These are phyloP conservation scores for Drosophila suzukii DNA, from an alignment of 1,140 invertebrate species.

Conservation along the genomic window DNA sequence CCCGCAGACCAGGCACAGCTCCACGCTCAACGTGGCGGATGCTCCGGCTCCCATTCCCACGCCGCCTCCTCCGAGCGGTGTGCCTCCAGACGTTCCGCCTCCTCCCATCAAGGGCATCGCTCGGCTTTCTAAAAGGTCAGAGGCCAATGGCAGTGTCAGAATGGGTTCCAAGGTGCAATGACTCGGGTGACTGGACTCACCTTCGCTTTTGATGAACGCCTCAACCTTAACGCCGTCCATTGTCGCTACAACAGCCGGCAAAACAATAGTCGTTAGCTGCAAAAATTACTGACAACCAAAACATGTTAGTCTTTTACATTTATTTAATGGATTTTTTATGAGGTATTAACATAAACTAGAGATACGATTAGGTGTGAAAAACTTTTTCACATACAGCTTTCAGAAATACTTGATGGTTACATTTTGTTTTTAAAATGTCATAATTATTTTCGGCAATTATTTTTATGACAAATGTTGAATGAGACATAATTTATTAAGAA, in stretches of 20 bases:
- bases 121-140: constrained; percentile 61
- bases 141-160: constrained; percentile 24
- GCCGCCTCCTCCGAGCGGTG: constrained; percentile 26
- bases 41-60: constrained; percentile 58
- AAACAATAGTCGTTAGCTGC: constrained; percentile 1
- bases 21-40: constrained; percentile 86
- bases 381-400: too few relatives aligned
- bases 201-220: constrained; percentile 78
- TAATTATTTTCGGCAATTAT: too few relatives aligned
- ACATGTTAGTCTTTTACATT: neutral
- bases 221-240: constrained; percentile 69
- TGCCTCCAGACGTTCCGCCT: constrained; percentile 34
- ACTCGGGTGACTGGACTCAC: constrained; percentile 48
- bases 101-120: constrained; percentile 51
- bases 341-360: too few relatives aligned
- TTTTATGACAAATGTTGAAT: too few relatives aligned
- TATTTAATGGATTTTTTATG: neutral
- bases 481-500: too few relatives aligned
- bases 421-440: too few relatives aligned
- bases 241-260: constrained; percentile 16
- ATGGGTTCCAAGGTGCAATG: constrained; percentile 46
- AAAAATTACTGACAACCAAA: constrained; percentile 2
- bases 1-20: constrained; percentile 97
- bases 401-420: too few relatives aligned
- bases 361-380: too few relatives aligned